phyloP scores from a whole-genome alignment of 2,113 vertebrate species.

The Triplophysa siluroides region DNA sequence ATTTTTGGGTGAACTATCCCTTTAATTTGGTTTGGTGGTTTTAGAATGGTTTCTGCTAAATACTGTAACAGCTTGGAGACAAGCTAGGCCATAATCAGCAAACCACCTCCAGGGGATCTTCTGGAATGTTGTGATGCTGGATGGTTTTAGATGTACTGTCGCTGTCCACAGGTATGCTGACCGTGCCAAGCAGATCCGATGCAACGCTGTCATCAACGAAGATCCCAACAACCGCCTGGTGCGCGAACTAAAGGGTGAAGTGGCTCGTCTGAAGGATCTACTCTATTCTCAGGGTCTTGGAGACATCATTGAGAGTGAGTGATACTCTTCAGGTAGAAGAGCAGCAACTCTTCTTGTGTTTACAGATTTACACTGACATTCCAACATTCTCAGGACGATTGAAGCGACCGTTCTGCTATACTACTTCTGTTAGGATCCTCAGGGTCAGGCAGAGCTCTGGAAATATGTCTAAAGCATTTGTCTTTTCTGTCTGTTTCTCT shows the following conservation, averaged over 20 bases:
- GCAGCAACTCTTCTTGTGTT: background rate
- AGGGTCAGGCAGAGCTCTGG: slow-evolving; percentile 19
- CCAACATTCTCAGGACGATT: background rate
- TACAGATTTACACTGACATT: background rate
- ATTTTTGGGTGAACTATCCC: too few species aligned
- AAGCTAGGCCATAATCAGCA: too few species aligned
- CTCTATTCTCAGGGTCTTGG: slow-evolving; percentile 92
- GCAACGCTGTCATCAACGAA: slow-evolving; percentile 95
- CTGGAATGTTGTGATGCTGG: background rate
- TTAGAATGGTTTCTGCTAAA: too few species aligned
- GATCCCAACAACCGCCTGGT: slow-evolving; percentile 98
- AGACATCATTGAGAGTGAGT: slow-evolving; percentile 97
- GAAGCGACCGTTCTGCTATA: background rate
- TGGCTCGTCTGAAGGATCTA: slow-evolving; percentile 92
- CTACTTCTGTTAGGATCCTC: background rate
- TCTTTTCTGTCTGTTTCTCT: slow-evolving; percentile 65
- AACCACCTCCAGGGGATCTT: background rate
- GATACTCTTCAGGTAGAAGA: background rate
- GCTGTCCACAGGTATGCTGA: slow-evolving; percentile 84
- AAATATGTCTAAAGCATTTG: slow-evolving; percentile 56
- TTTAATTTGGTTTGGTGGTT: too few species aligned
- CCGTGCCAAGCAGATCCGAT: slow-evolving; percentile 97
- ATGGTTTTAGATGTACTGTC: background rate
- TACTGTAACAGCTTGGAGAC: too few species aligned
- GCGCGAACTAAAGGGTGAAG: slow-evolving; percentile 96